A percentile compares a stretch with the other conserved stretches of the same genome.
Evolutionary conservation across 2,888 invertebrate species (phyloP).

Genomic region (Melieria picta): DNA sequence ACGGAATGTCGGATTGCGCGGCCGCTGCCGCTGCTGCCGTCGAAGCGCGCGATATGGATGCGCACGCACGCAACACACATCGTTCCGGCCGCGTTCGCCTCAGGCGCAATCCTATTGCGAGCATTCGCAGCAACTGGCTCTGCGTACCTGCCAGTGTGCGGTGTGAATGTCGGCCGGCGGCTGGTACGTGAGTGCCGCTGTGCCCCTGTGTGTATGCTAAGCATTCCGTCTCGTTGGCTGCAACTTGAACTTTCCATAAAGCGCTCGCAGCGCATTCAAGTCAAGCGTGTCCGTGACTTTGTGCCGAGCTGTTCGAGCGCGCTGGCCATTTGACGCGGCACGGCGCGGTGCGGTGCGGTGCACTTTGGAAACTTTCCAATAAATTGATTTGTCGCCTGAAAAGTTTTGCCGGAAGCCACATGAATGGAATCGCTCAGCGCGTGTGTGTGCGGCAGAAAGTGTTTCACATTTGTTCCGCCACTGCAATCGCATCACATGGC

Average conservation of each 20-base stretch:
- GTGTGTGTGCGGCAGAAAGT: slow-evolving; percentile 24
- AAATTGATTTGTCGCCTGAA: slow-evolving; percentile 53
- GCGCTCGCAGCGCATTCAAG: background rate
- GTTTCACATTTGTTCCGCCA: slow-evolving; percentile 26
- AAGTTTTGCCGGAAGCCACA: slow-evolving; percentile 48
- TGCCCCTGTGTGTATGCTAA: slow-evolving; percentile 12
- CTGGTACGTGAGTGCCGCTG: too few relatives aligned
- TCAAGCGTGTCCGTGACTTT: background rate
- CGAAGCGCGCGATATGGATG: too few relatives aligned
- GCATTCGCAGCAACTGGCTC: background rate
- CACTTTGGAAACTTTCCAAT: slow-evolving; percentile 49
- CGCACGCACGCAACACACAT: too few relatives aligned
- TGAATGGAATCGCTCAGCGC: slow-evolving; percentile 39
- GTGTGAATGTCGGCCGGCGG: too few relatives aligned
- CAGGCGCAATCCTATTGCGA: background rate
- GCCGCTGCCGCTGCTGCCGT: too few relatives aligned
- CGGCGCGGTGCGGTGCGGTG: slow-evolving; percentile 30
- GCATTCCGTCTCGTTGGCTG: background rate
- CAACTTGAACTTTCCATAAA: background rate
- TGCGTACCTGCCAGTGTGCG: background rate
- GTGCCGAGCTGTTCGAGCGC: slow-evolving; percentile 37
- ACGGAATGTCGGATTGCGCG: too few relatives aligned
- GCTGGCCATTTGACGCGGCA: slow-evolving; percentile 34
- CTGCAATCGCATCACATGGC: slow-evolving; percentile 33
- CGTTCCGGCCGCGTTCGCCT: too few relatives aligned